phyloP scores from a whole-genome alignment of 2,888 invertebrate genomes.

The Acrobasis suavella region DNA sequence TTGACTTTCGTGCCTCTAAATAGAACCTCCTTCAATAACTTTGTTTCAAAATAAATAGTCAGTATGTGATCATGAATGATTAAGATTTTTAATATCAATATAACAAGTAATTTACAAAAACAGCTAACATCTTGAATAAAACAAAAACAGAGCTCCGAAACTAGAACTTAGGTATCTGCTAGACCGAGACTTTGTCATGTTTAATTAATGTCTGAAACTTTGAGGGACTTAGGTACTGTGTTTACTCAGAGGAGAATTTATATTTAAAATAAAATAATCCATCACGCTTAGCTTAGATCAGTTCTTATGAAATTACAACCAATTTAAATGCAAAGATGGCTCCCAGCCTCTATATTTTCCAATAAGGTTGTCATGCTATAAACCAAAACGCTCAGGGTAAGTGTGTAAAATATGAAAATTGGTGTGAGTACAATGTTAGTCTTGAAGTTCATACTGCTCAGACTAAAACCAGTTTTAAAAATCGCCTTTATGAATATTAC shows the following conservation, averaged over 20 bases:
- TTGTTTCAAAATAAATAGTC: too few relatives aligned
- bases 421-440: slow-evolving; percentile 34
- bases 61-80: too few relatives aligned
- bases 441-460: too few relatives aligned
- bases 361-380: slow-evolving; percentile 52
- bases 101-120: too few relatives aligned
- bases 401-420: slow-evolving; percentile 20
- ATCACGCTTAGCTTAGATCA: slow-evolving; percentile 26
- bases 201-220: slow-evolving; percentile 12
- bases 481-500: too few relatives aligned
- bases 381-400: slow-evolving; percentile 28
- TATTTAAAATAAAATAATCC: slow-evolving; percentile 29
- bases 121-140: too few relatives aligned
- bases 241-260: slow-evolving; percentile 4
- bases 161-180: background rate
- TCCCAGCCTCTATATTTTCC: slow-evolving; percentile 55
- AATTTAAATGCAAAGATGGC: slow-evolving; percentile 67
- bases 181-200: background rate
- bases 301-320: slow-evolving; percentile 40
- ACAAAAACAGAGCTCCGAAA: background rate
- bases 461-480: too few relatives aligned
- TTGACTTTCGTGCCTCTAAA: too few relatives aligned
- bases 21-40: too few relatives aligned
- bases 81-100: too few relatives aligned
- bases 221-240: background rate